Base-by-base conservation (phyloP, 2,888 invertebrate genomes). In the Drosophila mayaguana region DNA sequence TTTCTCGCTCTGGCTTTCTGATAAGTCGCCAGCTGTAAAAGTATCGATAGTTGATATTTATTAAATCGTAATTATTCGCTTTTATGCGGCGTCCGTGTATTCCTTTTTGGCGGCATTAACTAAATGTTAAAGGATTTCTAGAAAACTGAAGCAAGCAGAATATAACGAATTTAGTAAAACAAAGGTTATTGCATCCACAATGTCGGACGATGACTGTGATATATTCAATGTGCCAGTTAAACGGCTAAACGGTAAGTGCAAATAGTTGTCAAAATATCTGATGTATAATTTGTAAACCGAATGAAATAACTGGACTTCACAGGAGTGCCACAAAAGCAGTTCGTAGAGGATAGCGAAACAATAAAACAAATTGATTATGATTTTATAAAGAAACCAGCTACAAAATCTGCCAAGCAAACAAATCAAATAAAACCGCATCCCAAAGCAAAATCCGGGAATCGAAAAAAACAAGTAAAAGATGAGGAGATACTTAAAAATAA, bases 151-250 rank as follows among this genome's bases (percentile, higher is more conserved):
- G 1, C 2, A 18, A 50, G 8, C 14, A 14, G 11, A 11, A 32
- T 2, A 20, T 20, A 16, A 34, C 20, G 16, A 43, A 1, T 34
- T n/a, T 38, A 2, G n/a, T n/a, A 20, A 16, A 9, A 32, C 9
- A 42, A 5, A 5, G 3, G 2, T 2, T 0, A 11, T 32, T 5
- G 0, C 14, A 11, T 2, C 16, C 9, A 69, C 48, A 18, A 83
- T 83, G 83, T 84, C 83, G 0, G 83, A 84, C 57, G 83, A 84
- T 46, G 83, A 83, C 18, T 80, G 54, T 48, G 83, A 84, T 60
- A 78, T 84, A 50, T 88, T 84, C 14, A 78, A 72, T 14, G 50
- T 78, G 14, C 71, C 63, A 5, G 38, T 48, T 6, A 71, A 40
- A 14, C 64, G 54, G 20, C 38, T 7, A 2, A 48, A 50, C 38